Percentiles rank a stretch among this genome's conserved stretches.
These are phyloP conservation scores for Pipistrellus kuhlii DNA, from an alignment of 2,797 vertebrate species.

Conservation along the genomic window DNA sequence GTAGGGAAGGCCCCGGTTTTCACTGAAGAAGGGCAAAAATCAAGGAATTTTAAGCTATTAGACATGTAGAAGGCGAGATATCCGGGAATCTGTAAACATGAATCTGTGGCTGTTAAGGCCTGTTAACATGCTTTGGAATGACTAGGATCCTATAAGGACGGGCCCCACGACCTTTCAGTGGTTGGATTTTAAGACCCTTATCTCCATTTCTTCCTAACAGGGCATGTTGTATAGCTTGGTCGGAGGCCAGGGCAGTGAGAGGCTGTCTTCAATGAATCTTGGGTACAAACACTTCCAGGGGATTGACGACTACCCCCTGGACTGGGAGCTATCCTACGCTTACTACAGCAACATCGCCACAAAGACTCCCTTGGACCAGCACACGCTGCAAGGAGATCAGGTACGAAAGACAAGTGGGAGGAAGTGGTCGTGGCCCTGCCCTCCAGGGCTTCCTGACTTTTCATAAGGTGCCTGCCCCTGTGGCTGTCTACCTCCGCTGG, in stretches of 20 bases:
- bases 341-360: constrained; percentile 93
- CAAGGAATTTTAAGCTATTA: not conserved
- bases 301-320: constrained; percentile 91
- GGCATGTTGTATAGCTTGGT: constrained; percentile 95
- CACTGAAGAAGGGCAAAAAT: not conserved
- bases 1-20: not conserved
- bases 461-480: not conserved
- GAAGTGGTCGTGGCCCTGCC: no score
- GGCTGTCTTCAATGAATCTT: constrained; percentile 94
- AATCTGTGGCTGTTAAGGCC: not conserved
- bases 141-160: not conserved
- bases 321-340: constrained; percentile 91
- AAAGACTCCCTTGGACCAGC: constrained; percentile 90
- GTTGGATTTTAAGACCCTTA: not conserved
- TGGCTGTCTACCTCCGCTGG: not conserved
- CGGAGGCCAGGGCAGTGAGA: constrained; percentile 90
- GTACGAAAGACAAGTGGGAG: constrained; percentile 78
- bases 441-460: not conserved
- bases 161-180: not conserved
- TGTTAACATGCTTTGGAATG: not conserved
- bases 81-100: not conserved
- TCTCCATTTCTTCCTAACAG: constrained; percentile 85
- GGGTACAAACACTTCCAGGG: constrained; percentile 96
- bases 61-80: not conserved
- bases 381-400: constrained; percentile 87